Evolutionary conservation across 2,888 invertebrate species (phyloP), one percentile per base, ranked within the genome.

Genomic region (Hemaris fuciformis): DNA sequence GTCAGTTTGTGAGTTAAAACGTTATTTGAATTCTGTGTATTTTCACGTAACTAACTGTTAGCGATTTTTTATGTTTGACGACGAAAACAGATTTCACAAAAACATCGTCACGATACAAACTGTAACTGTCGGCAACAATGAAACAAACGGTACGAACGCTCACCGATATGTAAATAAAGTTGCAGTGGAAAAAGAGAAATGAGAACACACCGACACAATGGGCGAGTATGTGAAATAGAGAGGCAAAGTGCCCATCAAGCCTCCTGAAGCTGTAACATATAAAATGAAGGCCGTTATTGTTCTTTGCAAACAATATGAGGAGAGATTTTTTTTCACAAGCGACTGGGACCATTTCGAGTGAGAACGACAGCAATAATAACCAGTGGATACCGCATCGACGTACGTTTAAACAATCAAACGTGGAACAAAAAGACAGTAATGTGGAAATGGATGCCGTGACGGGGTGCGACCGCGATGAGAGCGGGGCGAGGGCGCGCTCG

Each of bases 361-460:
- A 89, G 89, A 89, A 85, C 83, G 73, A 53, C 53, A 53, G 88
- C 85, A 88, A 88, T 84, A 88, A 88, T 87, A 89, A 88, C 87
- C 84, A 84, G 79, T 85, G 89, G 87, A 87, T 87, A 89, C 88
- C 84, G 85, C 91, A 91, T 92, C 88, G 90, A 89, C 88, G 89
- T 90, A 87, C 90, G 90, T 86, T 90, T 89, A 91, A 90, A 92
- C 91, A 92, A 92, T 91, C 91, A 89, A 86, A 88, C 83, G 82
- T 79, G 76, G 88, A 91, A 91, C 89, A 91, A 92, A 91, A 92
- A 91, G 89, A 87, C 84, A 84, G 85, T 88, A 89, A 91, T 89
- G 90, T 85, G 89, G 84, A 89, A 88, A 89, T 90, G 91, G 89
- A 89, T 90, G 59, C 38, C 42, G 46, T 57, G 42, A 46, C 66